Base-by-base conservation (phyloP, 2,888 invertebrate genomes). In the Antitype chi region DNA sequence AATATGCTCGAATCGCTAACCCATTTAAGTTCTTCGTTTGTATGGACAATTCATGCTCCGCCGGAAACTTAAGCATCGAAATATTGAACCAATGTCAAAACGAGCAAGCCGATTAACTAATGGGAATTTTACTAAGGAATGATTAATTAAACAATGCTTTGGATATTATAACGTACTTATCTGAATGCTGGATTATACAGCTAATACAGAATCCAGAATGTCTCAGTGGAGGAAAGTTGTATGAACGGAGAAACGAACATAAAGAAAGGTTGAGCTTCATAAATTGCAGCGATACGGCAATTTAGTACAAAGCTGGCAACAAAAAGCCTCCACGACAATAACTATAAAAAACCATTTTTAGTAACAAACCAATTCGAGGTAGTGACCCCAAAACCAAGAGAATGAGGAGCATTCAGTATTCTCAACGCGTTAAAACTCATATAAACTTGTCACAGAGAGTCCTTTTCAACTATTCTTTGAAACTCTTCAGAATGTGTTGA, bases 401-500 rank as follows among this genome's bases (percentile, higher is more conserved):
- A 59, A 32, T 76, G 32, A 72, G 47, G 25, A 70, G 28, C 72
- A 67, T 77, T 80, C 60, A 70, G 68, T 80, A 87, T 78, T 77
- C 86, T 25, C 55, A 63, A 72, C 78, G 78, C 49, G 78, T 76
- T 75, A 71, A 85, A 87, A 87, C 80, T 78, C 74, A 72, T 81
- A 78, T 75, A 84, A 83, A 85, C 76, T 82, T 81, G 83, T 78
- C 69, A 70, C 63, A 57, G 55, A 47, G 38, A 74, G 74, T 85
- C 85, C 81, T 88, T 87, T 85, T 81, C 78, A 81, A 82, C 76
- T 84, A 84, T 80, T 80, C 74, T 79, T 70, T 53, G 72, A 74
- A 64, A 64, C 57, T 78, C 74, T 75, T 69, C 60, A 68, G 74
- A 74, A 71, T 66, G 74, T 76, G 49, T 53, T 63, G 63, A 62